Evolutionary conservation across 2,888 invertebrate genomes (phyloP).

Genomic region (Himalopsyche japonica): DNA sequence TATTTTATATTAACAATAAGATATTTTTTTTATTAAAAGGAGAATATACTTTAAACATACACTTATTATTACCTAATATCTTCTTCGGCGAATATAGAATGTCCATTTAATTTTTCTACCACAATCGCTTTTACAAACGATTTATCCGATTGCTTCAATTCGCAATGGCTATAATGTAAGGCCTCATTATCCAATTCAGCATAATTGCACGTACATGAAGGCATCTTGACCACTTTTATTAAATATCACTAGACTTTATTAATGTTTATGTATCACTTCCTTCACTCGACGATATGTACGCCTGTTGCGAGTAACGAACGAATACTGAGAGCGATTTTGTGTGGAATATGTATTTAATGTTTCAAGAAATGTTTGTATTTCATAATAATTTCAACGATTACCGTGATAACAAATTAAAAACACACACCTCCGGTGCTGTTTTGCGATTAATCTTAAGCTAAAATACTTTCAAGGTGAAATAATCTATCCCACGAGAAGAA

Average conservation of each 20-base stretch:
- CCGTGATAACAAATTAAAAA: background rate
- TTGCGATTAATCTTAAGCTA: background rate
- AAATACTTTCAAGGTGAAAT: background rate
- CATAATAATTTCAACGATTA: background rate
- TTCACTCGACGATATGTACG: background rate
- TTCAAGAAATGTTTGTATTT: background rate
- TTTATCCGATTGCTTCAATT: slow-evolving; percentile 11
- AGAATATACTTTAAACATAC: background rate
- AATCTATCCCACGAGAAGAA: background rate
- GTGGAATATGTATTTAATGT: background rate
- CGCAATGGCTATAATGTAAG: slow-evolving; percentile 28
- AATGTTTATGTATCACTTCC: background rate
- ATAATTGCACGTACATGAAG: slow-evolving; percentile 45
- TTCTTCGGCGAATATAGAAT: slow-evolving; percentile 2
- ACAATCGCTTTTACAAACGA: slow-evolving; percentile 16
- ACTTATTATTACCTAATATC: slow-evolving; percentile 6
- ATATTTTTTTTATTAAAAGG: too few species aligned
- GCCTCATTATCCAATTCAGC: slow-evolving; percentile 28
- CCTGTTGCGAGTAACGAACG: background rate
- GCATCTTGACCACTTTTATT: slow-evolving; percentile 42
- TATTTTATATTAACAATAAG: too few species aligned
- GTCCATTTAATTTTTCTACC: slow-evolving; percentile 4
- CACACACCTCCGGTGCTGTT: slow-evolving; percentile 2
- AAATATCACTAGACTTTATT: background rate
- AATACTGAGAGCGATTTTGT: background rate